Base-by-base conservation (phyloP, 1,140 invertebrate species). In the Cydia pomonella region DNA sequence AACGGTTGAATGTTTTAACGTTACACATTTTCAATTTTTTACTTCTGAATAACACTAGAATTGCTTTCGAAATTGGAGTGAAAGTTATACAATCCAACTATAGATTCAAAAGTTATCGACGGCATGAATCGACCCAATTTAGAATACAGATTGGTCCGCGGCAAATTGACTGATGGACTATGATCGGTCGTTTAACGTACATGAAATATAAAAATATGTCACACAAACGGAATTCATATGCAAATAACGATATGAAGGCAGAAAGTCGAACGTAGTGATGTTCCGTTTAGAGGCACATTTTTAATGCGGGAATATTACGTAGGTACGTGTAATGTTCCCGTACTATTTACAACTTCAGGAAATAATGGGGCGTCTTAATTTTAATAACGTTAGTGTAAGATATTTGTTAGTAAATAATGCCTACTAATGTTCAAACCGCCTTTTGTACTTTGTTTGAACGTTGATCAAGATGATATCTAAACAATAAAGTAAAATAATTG, bases 211-310 rank as follows among this genome's bases (percentile, higher is more conserved):
- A 75, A 81, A 84, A 86, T 83, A 83, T 84, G 82, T 84, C 79
- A 78, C 80, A 75, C 76, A 79, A 81, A 84, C 81, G 80, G 82
- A 79, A 91, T 89, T 91, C 85, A 91, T 88, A 91, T 88, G 85
- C 84, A 90, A 90, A 90, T 90, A 82, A 75, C 78, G 77, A 79
- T 76, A 64, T 77, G 80, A 84, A 85, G 84, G 83, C 80, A 77
- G 53, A 59, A 23, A 59, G 53, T 59, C 7, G 47, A 50, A n/a
- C n/a, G 53, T 59, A 59, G 53, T 59, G 53, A 59, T 23, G 53
- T 10, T 1, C 18, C 21, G 9, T 23, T 3, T 10, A 0, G 9
- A n/a, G 7, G 16, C n/a, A 18, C 23, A 59, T 59, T 59, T 21
- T 21, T 10, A 3, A 25, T 10, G 6, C 13, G 41, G 16, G 53